These are phyloP conservation scores for Drosophila leonis DNA, from an alignment of 2,888 invertebrate species.

Conservation along the genomic window DNA sequence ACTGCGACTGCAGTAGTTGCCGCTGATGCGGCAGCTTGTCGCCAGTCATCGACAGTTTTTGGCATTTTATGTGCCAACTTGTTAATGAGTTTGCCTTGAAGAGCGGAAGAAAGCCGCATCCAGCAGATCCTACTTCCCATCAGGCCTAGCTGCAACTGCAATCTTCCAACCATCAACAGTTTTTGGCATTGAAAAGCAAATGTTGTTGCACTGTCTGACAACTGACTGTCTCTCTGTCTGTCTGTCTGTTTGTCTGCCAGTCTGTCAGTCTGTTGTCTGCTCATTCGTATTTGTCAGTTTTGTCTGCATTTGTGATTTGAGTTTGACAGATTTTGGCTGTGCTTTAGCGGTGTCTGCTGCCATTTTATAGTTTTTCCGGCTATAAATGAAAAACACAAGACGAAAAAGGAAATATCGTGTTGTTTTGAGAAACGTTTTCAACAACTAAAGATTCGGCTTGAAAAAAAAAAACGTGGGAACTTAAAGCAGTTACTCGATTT, in stretches of 20 bases:
- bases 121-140: neutral
- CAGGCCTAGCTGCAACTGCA: conserved; percentile 47
- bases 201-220: conserved; percentile 38
- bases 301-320: conserved; percentile 73
- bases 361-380: conserved; percentile 26
- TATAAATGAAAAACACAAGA: conserved; percentile 16
- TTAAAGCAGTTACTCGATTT: too few species aligned
- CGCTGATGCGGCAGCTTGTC: conserved; percentile 67
- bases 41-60: conserved; percentile 68
- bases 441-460: neutral
- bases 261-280: conserved; percentile 34
- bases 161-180: conserved; percentile 38
- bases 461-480: too few species aligned
- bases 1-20: conserved; percentile 1
- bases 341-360: conserved; percentile 32
- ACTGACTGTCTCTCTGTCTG: conserved; percentile 10
- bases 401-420: neutral
- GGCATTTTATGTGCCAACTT: conserved; percentile 75
- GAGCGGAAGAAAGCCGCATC: conserved; percentile 15
- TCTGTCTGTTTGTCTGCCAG: conserved; percentile 8
- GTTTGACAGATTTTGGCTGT: conserved; percentile 70
- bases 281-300: conserved; percentile 47
- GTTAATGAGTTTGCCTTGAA: conserved; percentile 71
- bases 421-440: conserved; percentile 15
- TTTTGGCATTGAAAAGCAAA: conserved; percentile 62